phyloP scores from a whole-genome alignment of 2,797 vertebrate species.

The Protonibea diacanthus region DNA sequence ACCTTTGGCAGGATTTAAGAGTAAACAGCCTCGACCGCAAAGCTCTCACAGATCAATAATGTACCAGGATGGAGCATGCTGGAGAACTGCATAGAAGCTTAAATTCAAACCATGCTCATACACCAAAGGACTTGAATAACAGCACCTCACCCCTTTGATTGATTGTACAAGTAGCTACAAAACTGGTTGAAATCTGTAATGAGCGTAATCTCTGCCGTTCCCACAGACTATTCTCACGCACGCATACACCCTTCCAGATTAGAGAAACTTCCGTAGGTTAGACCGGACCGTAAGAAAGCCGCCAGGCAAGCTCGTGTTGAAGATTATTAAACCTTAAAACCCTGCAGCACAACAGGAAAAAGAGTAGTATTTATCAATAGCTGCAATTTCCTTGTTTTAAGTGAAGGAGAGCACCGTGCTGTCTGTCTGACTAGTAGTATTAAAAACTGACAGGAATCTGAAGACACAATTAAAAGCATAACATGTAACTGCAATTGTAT shows the following conservation, averaged over 20 bases:
- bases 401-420: constrained; percentile 88
- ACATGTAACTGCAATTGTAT: constrained; percentile 78
- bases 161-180: constrained; percentile 44
- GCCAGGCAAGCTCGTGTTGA: constrained; percentile 65
- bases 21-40: constrained; percentile 70
- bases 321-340: constrained; percentile 67
- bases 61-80: constrained; percentile 47
- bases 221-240: constrained; percentile 54
- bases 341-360: constrained; percentile 74
- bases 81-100: constrained; percentile 58
- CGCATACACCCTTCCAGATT: constrained; percentile 58
- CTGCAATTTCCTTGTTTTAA: constrained; percentile 88
- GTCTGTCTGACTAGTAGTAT: constrained; percentile 80
- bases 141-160: constrained; percentile 56
- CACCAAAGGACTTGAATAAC: constrained; percentile 53
- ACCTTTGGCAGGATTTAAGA: constrained; percentile 79
- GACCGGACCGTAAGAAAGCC: constrained; percentile 56
- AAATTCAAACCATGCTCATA: constrained; percentile 44
- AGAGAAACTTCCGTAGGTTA: constrained; percentile 38
- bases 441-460: constrained; percentile 79
- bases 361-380: constrained; percentile 81
- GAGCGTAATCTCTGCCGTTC: constrained; percentile 7
- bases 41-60: constrained; percentile 46
- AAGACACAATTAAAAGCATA: constrained; percentile 78
- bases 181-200: constrained; percentile 46